phyloP scores from a whole-genome alignment of 1,140 invertebrate genomes.

The Drosophila pandora region DNA sequence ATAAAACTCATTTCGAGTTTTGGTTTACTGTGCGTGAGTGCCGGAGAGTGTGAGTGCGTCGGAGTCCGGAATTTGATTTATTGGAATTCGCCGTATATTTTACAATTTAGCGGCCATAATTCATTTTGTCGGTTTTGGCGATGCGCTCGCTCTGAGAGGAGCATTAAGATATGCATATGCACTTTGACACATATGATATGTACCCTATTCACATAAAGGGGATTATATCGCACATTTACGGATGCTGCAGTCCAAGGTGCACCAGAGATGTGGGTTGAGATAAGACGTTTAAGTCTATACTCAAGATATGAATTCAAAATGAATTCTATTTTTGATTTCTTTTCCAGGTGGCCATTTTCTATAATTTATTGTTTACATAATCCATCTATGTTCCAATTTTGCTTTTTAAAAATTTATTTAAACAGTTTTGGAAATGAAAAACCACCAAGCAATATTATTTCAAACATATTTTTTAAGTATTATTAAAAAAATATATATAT shows the following conservation, averaged over 20 bases:
- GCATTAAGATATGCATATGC: constrained; percentile 69
- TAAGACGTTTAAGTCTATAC: neutral
- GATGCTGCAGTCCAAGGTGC: constrained; percentile 9
- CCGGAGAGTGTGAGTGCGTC: constrained; percentile 4
- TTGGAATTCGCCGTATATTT: constrained; percentile 79
- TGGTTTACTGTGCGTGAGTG: constrained; percentile 17
- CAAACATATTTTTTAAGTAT: too few species aligned
- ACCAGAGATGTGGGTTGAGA: neutral
- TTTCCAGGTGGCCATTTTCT: too few species aligned
- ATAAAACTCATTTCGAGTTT: constrained; percentile 70
- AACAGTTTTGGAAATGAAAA: too few species aligned
- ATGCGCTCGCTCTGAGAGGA: constrained; percentile 59
- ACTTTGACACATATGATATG: constrained; percentile 42
- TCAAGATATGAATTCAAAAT: neutral
- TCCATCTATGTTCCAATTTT: too few species aligned
- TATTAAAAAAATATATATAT: too few species aligned
- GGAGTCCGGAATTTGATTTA: constrained; percentile 69
- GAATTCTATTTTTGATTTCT: too few species aligned
- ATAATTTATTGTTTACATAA: too few species aligned
- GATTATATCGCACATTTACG: constrained; percentile 22
- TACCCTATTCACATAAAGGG: constrained; percentile 11
- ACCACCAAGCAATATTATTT: too few species aligned
- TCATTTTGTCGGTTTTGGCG: constrained; percentile 79
- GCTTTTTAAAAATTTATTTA: too few species aligned
- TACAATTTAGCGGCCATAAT: constrained; percentile 82